Base-by-base conservation (phyloP, 2,888 invertebrate species). In the Conistra vaccinii region DNA sequence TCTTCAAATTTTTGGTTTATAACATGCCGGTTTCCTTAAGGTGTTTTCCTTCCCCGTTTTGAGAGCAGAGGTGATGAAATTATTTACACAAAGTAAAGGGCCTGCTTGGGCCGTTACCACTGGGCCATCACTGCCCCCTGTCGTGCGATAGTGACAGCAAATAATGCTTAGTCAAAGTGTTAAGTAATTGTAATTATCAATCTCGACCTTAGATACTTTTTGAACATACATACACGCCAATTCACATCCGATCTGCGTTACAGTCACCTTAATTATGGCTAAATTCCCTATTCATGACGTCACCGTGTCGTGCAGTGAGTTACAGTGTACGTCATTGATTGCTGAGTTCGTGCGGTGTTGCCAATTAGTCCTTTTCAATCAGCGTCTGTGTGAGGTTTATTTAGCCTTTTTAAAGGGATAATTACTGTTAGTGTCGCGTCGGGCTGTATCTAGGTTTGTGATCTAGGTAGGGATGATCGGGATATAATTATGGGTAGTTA, bases 281-380 rank as follows among this genome's bases (percentile, higher is more conserved):
- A 89, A 90, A 89, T 84, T 86, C 75, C 73, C 88, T 85, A 86
- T 88, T 87, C 86, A 89, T 84, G 86, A 85, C 83, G 88, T 87
- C 83, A 85, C 80, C 81, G 83, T 79, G 80, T 76, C 81, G 73
- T 82, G 69, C 81, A 76, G 79, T 82, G 82, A 81, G 85, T 85
- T 84, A 87, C 85, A 85, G 69, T 76, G 76, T 85, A 81, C 84
- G 89, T 86, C 90, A 89, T 89, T 91, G 92, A 92, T 92, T 92
- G 89, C 90, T 69, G 85, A 86, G 82, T 66, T 71, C 78, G 83
- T 87, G 88, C 81, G 89, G 90, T 86, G 85, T 88, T 90, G 80
- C 89, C 91, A 92, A 92, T 92, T 91, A 92, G 89, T 85, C 85
- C 91, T 90, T 92, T 92, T 92, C 91, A 92, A 92, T 91, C 89